Conservation (phyloP, 2,888 invertebrate species). For the Drosophila dives region DNA sequence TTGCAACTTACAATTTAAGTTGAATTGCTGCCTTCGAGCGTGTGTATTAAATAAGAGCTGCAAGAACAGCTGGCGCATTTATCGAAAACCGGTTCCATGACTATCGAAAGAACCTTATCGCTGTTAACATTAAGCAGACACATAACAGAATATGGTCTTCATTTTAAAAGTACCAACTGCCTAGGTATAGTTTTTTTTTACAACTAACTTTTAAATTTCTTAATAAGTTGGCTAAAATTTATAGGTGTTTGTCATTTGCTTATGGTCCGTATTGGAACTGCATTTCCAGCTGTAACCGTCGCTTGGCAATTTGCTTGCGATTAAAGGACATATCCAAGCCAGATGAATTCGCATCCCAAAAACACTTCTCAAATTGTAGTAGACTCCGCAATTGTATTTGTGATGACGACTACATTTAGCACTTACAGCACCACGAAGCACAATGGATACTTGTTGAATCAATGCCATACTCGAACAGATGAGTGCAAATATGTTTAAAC, state of each 20-base stretch:
- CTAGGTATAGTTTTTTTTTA: background rate
- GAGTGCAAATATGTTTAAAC: constrained; percentile 50
- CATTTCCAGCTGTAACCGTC: constrained; percentile 29
- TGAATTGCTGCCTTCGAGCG: constrained; percentile 24
- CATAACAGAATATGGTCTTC: background rate
- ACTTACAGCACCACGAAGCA: constrained; percentile 89
- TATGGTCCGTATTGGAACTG: no score
- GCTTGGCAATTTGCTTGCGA: constrained; percentile 85
- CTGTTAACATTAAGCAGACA: background rate
- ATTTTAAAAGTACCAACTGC: background rate
- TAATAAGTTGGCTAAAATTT: no score
- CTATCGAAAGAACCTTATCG: background rate
- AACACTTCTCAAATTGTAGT: constrained; percentile 89
- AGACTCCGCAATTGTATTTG: constrained; percentile 89
- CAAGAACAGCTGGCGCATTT: constrained; percentile 31
- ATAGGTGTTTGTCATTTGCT: no score
- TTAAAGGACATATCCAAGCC: constrained; percentile 91
- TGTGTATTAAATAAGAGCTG: constrained; percentile 68
- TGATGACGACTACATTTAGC: constrained; percentile 85
- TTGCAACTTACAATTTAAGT: constrained; percentile 20
- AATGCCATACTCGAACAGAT: constrained; percentile 83
- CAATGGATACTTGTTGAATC: constrained; percentile 89
- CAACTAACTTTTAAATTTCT: background rate
- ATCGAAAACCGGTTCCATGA: constrained; percentile 6
- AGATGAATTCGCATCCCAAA: constrained; percentile 93